Evolutionary conservation across 2,888 invertebrate genomes (phyloP).

Genomic region (Lycocerus yunnanus): DNA sequence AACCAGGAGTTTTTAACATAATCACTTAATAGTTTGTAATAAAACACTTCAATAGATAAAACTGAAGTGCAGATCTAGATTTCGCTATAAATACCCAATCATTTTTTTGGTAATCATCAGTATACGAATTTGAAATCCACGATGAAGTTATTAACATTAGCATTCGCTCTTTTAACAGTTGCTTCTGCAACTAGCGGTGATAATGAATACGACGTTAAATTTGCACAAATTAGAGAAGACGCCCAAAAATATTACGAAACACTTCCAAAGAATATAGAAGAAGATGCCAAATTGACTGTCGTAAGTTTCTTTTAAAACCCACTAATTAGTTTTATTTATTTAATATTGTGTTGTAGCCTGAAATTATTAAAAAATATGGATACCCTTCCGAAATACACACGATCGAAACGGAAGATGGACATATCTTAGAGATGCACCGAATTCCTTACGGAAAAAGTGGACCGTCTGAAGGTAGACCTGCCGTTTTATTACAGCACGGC

Average conservation of each 20-base stretch:
- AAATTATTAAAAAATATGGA: slow-evolving; percentile 47
- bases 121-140: background rate
- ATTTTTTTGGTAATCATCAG: background rate
- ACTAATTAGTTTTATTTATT: background rate
- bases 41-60: background rate
- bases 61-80: background rate
- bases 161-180: background rate
- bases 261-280: background rate
- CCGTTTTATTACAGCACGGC: slow-evolving; percentile 58
- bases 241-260: background rate
- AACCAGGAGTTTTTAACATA: background rate
- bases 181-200: background rate
- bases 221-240: background rate
- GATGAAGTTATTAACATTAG: background rate
- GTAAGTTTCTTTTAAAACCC: background rate
- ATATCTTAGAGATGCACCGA: slow-evolving; percentile 56
- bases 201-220: background rate
- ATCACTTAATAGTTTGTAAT: background rate
- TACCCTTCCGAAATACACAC: slow-evolving; percentile 48
- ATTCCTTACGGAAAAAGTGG: slow-evolving; percentile 22
- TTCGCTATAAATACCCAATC: background rate
- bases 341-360: slow-evolving; percentile 39
- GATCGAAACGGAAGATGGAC: slow-evolving; percentile 57
- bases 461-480: slow-evolving; percentile 47
- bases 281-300: background rate